phyloP scores from a whole-genome alignment of 1,140 invertebrate genomes.

The Leptestheria dahalacensis region DNA sequence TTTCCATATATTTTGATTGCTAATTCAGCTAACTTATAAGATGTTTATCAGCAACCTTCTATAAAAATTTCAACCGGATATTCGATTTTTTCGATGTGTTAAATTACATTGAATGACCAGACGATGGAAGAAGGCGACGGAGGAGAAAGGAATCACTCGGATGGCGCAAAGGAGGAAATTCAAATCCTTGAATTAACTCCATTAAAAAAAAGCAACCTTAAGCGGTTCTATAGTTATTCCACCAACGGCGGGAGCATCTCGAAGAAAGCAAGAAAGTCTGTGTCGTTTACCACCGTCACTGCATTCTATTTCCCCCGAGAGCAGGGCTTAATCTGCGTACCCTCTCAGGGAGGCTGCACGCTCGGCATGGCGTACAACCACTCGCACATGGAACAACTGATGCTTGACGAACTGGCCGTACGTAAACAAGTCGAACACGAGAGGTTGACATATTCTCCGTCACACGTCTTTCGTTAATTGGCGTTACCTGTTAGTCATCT shows the following conservation, averaged over 20 bases:
- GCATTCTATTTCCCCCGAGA: slow-evolving; percentile 88
- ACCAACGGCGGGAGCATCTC: neutral
- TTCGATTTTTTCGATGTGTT: too few relatives aligned
- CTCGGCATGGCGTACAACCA: slow-evolving; percentile 87
- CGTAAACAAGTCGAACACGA: neutral
- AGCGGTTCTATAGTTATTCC: neutral
- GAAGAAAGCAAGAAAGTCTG: slow-evolving; percentile 50
- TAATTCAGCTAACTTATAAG: too few relatives aligned
- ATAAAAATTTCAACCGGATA: too few relatives aligned
- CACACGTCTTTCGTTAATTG: neutral
- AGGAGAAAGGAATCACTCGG: too few relatives aligned
- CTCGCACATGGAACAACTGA: slow-evolving; percentile 54
- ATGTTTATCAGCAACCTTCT: too few relatives aligned
- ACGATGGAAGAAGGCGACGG: too few relatives aligned
- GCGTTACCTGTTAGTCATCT: too few relatives aligned
- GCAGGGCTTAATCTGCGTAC: slow-evolving; percentile 96
- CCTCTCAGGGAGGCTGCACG: slow-evolving; percentile 88
- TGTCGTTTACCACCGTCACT: slow-evolving; percentile 81
- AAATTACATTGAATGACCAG: too few relatives aligned
- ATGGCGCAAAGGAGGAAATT: too few relatives aligned
- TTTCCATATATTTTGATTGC: too few relatives aligned
- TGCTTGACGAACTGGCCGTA: slow-evolving; percentile 60
- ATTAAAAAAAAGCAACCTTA: neutral
- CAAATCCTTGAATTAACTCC: too few relatives aligned
- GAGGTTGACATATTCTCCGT: neutral